phyloP scores from a whole-genome alignment of 2,113 vertebrate genomes.

The Polyodon spathula region DNA sequence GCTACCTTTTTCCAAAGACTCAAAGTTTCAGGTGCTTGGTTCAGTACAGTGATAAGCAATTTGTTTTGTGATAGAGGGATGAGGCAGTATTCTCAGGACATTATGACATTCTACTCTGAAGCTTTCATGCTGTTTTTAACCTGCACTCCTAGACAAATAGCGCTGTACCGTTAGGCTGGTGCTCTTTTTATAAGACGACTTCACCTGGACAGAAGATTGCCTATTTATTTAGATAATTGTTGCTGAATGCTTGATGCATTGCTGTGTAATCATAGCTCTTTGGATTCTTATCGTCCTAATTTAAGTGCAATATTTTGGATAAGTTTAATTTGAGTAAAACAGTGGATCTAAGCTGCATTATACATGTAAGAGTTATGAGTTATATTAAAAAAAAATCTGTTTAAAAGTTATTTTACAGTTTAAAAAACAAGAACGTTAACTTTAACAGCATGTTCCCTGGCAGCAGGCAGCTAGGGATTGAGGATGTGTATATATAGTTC shows the following conservation, averaged over 20 bases:
- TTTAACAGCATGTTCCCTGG: slow-evolving; percentile 49
- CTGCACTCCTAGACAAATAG: slow-evolving; percentile 45
- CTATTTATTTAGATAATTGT: slow-evolving; percentile 85
- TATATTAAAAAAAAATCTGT: slow-evolving; percentile 52
- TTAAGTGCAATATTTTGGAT: slow-evolving; percentile 88
- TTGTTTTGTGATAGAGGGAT: slow-evolving; percentile 50
- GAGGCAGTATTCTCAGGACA: slow-evolving; percentile 60
- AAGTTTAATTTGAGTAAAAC: slow-evolving; percentile 41
- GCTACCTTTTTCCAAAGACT: slow-evolving; percentile 39
- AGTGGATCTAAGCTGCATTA: slow-evolving; percentile 10
- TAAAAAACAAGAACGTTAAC: slow-evolving; percentile 39
- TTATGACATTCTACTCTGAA: slow-evolving; percentile 33
- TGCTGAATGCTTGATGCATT: slow-evolving; percentile 59
- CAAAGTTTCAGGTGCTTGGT: slow-evolving; percentile 16
- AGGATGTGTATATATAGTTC: slow-evolving; percentile 71
- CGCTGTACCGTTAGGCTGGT: slow-evolving; percentile 32
- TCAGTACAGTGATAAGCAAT: slow-evolving; percentile 32
- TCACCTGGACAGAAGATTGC: slow-evolving; percentile 49
- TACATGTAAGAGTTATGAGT: slow-evolving; percentile 29
- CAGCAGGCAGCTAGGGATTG: slow-evolving; percentile 67
- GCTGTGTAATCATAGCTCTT: slow-evolving; percentile 57
- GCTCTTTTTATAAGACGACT: slow-evolving; percentile 29
- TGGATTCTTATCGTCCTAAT: slow-evolving; percentile 54
- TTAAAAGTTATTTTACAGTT: slow-evolving; percentile 39
- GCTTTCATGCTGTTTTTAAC: slow-evolving; percentile 39